Percentiles rank a stretch among this genome's conserved stretches.
These are phyloP conservation scores for Tetropium fuscum DNA, from an alignment of 2,888 invertebrate genomes.

Conservation along the genomic window DNA sequence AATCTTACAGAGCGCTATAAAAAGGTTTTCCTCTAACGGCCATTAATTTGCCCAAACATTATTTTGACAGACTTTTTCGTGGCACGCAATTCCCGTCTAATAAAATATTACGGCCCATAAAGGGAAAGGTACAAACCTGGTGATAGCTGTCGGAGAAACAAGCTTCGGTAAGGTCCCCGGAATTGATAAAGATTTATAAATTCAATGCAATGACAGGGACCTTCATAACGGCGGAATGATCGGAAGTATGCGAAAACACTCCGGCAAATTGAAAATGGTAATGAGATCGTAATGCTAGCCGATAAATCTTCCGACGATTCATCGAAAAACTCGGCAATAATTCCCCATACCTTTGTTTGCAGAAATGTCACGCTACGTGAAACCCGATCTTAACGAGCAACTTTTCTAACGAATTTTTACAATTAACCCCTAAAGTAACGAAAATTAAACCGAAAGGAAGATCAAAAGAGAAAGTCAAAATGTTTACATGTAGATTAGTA, in stretches of 20 bases:
- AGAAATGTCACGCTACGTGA: background rate
- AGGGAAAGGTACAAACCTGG: background rate
- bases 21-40: too few species aligned
- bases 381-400: too few species aligned
- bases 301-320: constrained; percentile 57
- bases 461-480: too few species aligned
- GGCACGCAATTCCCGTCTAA: too few species aligned
- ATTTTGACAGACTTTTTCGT: too few species aligned
- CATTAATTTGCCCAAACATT: too few species aligned
- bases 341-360: background rate
- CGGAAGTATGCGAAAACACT: constrained; percentile 58
- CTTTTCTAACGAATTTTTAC: too few species aligned
- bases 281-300: constrained; percentile 61
- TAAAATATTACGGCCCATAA: constrained; percentile 2
- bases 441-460: too few species aligned
- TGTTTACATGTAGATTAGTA: too few species aligned
- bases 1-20: too few species aligned
- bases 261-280: constrained; percentile 64
- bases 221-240: constrained; percentile 56
- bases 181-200: constrained; percentile 42
- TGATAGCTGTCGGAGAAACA: background rate
- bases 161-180: background rate
- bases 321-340: constrained; percentile 29
- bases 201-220: constrained; percentile 40
- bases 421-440: too few species aligned